phyloP scores from a whole-genome alignment of 1,140 invertebrate genomes.

The Ephestia elutella region DNA sequence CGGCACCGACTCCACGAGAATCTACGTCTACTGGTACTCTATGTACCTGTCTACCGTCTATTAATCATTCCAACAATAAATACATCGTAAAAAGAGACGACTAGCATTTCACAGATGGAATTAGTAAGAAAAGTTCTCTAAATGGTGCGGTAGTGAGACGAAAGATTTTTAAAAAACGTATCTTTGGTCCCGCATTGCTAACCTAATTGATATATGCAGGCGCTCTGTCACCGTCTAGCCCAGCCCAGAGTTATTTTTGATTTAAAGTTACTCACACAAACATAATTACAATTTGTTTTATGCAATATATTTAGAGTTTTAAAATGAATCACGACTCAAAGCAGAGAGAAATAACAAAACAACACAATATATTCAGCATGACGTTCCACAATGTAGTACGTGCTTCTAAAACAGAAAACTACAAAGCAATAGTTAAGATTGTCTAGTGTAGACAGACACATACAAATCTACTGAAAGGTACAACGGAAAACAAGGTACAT shows the following conservation, averaged over 20 bases:
- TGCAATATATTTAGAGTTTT: neutral
- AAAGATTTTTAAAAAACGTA: too few species aligned
- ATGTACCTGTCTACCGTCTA: constrained; percentile 26
- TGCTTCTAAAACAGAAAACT: neutral
- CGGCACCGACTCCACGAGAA: neutral
- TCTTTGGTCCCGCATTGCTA: too few species aligned
- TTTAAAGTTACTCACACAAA: too few species aligned
- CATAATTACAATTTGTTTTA: too few species aligned
- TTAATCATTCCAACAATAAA: constrained; percentile 29
- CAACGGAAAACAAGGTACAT: too few species aligned
- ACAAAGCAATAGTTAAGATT: neutral
- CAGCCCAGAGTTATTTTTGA: too few species aligned
- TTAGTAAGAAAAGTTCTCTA: neutral
- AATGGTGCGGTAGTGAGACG: too few species aligned
- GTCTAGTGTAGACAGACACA: too few species aligned
- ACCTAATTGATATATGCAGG: too few species aligned
- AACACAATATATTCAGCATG: neutral
- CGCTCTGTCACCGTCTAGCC: too few species aligned
- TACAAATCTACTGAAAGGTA: too few species aligned
- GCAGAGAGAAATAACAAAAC: neutral
- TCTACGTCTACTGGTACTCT: constrained; percentile 11
- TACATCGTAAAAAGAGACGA: constrained; percentile 9
- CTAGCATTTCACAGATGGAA: neutral
- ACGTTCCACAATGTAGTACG: too few species aligned
- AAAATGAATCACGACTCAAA: neutral